Evolutionary conservation across 2,888 invertebrate species (phyloP), one percentile per base, ranked within the genome.

Genomic region (Erynnis tages): DNA sequence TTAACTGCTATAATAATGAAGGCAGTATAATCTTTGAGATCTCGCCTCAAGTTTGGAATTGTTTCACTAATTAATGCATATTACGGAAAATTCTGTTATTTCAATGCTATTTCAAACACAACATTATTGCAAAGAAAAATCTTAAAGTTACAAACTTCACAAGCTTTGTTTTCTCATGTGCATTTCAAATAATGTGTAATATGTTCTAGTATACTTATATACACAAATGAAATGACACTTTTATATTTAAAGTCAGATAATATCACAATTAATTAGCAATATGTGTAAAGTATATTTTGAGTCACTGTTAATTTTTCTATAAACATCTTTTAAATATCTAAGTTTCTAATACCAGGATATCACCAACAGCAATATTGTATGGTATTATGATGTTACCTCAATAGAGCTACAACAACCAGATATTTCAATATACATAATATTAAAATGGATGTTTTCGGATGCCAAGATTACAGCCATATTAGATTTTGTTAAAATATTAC

Each of bases 171-270:
- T 14, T 14, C 10, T 4, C 27, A 43, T 14, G 41, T 49, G 41
- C 34, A 49, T 34, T 49, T 41, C 8, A 25, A 41, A 19, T 35
- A 34, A 41, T 16, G 35, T 43, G 34, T 50, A 19, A 30, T 41
- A 35, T 14, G 41, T 23, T 35, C 50, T 50, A 41, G 47, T 47
- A 49, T 32, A 41, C 13, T 41, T 49, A 50, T 50, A 43, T 50
- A 50, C 50, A 50, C 35, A 35, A 34, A 50, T 50, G 49, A 49
- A 32, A 41, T 7, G 38, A 30, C 11, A 13, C 8, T 49, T 34
- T n/a, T 30, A 48, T 40, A 25, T 17, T 11, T 17, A 41, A 10
- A 29, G n/a, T 16, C n/a, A 25, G 47, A 47, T 29, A 37, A 47
- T 47, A 47, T 49, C 49, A 49, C 49, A 49, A 41, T 32, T 40